These are phyloP conservation scores for Drymonia ruficornis DNA, from an alignment of 2,888 invertebrate genomes.

Conservation along the genomic window DNA sequence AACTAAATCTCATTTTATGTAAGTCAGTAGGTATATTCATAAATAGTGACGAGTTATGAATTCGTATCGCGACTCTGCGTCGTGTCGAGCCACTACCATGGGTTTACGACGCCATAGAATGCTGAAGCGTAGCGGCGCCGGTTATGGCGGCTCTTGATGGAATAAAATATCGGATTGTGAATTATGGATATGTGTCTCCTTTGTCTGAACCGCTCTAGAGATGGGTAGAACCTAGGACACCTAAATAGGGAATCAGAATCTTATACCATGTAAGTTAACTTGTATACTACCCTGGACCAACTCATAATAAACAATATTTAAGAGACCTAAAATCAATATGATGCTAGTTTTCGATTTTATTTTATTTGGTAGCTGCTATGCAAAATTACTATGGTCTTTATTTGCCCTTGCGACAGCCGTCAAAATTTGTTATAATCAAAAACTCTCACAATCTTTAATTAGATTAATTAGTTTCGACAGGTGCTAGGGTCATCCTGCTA, in stretches of 20 bases:
- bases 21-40: slow-evolving; percentile 15
- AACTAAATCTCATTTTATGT: neutral
- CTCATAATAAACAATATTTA: too few relatives aligned
- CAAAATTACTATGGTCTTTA: too few relatives aligned
- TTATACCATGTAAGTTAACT: neutral
- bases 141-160: slow-evolving; percentile 32
- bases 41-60: slow-evolving; percentile 47
- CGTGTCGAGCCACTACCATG: slow-evolving; percentile 58
- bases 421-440: too few relatives aligned
- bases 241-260: neutral
- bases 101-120: slow-evolving; percentile 46
- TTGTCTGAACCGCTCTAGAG: neutral
- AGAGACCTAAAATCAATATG: too few relatives aligned
- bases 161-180: slow-evolving; percentile 13
- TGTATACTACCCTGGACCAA: too few relatives aligned
- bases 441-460: too few relatives aligned
- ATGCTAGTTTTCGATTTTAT: too few relatives aligned
- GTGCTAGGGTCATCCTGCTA: too few relatives aligned
- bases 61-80: slow-evolving; percentile 44
- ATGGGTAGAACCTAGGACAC: neutral
- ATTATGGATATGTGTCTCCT: slow-evolving; percentile 2
- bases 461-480: too few relatives aligned
- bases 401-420: too few relatives aligned
- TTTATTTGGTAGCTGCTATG: too few relatives aligned
- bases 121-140: slow-evolving; percentile 43